Evolutionary conservation across 1,140 invertebrate species (phyloP).

Genomic region (Lepidostoma basale): DNA sequence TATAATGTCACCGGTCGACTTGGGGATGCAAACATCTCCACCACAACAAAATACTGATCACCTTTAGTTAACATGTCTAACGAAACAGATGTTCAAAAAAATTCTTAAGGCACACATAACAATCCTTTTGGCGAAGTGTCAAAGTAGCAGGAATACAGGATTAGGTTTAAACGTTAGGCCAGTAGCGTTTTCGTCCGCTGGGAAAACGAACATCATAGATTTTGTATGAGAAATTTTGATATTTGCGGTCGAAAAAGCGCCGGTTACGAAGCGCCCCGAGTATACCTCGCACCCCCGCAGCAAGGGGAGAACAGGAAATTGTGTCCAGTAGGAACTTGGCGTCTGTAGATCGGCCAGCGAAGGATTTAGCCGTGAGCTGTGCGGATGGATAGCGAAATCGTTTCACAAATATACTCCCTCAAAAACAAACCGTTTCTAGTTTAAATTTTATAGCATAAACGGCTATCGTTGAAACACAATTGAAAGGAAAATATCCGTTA

Average conservation of each 20-base stretch:
- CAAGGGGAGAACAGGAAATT: slow-evolving; percentile 42
- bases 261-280: slow-evolving; percentile 11
- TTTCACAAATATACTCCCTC: background rate
- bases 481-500: too few species aligned
- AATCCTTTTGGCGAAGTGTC: too few species aligned
- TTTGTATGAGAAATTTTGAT: background rate
- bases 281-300: background rate
- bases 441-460: too few species aligned
- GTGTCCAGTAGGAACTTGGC: slow-evolving; percentile 41
- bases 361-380: slow-evolving; percentile 14
- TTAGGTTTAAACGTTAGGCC: too few species aligned
- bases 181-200: too few species aligned
- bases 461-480: too few species aligned
- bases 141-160: too few species aligned
- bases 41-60: background rate
- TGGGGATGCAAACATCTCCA: background rate
- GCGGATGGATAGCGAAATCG: background rate
- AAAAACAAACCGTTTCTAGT: too few species aligned
- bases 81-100: too few species aligned
- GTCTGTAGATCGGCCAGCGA: slow-evolving; percentile 23
- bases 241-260: background rate
- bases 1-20: slow-evolving; percentile 1
- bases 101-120: too few species aligned
- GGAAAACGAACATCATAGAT: too few species aligned
- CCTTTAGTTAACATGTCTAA: too few species aligned